Conservation (phyloP, 1,140 invertebrate genomes). For the Batillaria attramentaria region DNA sequence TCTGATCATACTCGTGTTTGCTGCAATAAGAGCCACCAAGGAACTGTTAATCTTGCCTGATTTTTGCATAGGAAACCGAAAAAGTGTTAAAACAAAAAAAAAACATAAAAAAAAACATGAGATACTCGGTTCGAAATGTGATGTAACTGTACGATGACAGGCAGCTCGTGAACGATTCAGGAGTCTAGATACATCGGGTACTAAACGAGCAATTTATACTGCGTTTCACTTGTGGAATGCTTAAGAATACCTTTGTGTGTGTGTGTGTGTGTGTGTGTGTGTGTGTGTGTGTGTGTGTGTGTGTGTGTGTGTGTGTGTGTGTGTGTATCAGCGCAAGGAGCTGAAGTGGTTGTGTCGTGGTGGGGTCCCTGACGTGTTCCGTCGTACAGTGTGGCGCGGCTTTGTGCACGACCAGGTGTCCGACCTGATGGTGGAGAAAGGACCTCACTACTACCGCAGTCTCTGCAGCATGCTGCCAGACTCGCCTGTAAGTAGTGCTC, state of each 20-base stretch:
- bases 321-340: slow-evolving; percentile 48
- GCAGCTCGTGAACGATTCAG: not conserved
- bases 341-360: slow-evolving; percentile 70
- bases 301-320: not conserved
- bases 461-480: slow-evolving; percentile 72
- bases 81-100: no score
- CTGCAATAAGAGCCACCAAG: no score
- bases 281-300: not conserved
- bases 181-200: no score
- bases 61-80: no score
- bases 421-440: slow-evolving; percentile 72
- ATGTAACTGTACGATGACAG: not conserved
- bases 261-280: slow-evolving; percentile 15
- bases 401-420: slow-evolving; percentile 71
- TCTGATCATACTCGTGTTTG: no score
- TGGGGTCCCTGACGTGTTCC: slow-evolving; percentile 72
- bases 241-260: no score
- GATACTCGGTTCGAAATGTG: no score
- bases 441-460: slow-evolving; percentile 73
- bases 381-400: slow-evolving; percentile 72
- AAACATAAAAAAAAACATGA: no score
- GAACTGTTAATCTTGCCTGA: no score
- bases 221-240: no score
- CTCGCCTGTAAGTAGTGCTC: slow-evolving; percentile 69
- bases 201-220: no score